Evolutionary conservation across 2,888 invertebrate genomes (phyloP).

Genomic region (Cinara cedri): DNA sequence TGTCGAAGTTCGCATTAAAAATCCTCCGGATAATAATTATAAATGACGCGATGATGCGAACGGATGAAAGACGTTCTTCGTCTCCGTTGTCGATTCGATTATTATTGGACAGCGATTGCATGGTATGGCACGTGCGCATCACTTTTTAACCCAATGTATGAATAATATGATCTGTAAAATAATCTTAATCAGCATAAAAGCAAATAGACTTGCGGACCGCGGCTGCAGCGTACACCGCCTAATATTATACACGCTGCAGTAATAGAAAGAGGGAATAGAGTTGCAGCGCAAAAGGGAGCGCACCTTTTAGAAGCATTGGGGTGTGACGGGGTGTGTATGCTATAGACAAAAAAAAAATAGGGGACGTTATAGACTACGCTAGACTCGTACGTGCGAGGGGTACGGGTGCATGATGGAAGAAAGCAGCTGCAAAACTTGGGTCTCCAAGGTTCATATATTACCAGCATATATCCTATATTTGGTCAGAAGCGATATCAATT

Average conservation of each 20-base stretch:
- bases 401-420: slow-evolving; percentile 35
- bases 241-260: not conserved
- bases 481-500: slow-evolving; percentile 36
- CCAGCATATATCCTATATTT: too few relatives aligned
- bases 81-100: too few relatives aligned
- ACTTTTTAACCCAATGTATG: too few relatives aligned
- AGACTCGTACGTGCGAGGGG: slow-evolving; percentile 31
- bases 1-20: too few relatives aligned
- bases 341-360: slow-evolving; percentile 25
- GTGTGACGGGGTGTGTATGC: slow-evolving; percentile 31
- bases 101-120: too few relatives aligned
- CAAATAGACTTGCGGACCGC: slow-evolving; percentile 19
- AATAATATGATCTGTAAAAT: slow-evolving; percentile 26
- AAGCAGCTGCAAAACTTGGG: slow-evolving; percentile 56
- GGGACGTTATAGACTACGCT: slow-evolving; percentile 43
- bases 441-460: slow-evolving; percentile 36
- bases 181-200: slow-evolving; percentile 52
- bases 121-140: too few relatives aligned
- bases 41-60: too few relatives aligned
- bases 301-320: slow-evolving; percentile 50
- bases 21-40: too few relatives aligned
- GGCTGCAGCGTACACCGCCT: slow-evolving; percentile 13
- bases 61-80: too few relatives aligned
- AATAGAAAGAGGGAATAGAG: slow-evolving; percentile 29
- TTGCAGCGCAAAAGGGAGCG: slow-evolving; percentile 31